Conservation (phyloP, 2,888 invertebrate genomes). For the Autographa pulchrina region DNA sequence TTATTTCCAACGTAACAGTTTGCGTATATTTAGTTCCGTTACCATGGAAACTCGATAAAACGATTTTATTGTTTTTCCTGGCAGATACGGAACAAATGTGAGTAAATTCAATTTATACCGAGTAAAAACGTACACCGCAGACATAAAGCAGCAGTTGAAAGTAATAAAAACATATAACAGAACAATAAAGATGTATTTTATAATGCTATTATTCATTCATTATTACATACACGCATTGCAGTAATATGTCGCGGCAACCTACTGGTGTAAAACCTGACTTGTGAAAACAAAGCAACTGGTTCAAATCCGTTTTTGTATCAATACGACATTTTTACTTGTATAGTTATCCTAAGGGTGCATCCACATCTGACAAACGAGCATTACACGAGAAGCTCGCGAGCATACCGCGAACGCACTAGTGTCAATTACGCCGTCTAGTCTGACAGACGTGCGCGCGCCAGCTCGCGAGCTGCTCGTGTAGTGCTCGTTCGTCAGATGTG, state of each 20-base stretch:
- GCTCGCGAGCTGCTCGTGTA: no score
- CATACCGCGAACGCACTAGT: no score
- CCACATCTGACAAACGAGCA: no score
- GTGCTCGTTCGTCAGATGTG: no score
- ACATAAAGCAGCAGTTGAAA: slow-evolving; percentile 47
- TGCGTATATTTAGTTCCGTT: slow-evolving; percentile 12
- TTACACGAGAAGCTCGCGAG: no score
- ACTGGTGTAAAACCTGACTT: background rate
- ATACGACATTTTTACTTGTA: background rate
- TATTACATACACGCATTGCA: slow-evolving; percentile 68
- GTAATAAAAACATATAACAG: slow-evolving; percentile 56
- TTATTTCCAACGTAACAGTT: background rate
- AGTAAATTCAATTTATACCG: slow-evolving; percentile 48
- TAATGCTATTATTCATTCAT: slow-evolving; percentile 69
- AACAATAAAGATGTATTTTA: slow-evolving; percentile 62
- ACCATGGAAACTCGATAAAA: slow-evolving; percentile 24
- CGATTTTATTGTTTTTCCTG: slow-evolving; percentile 32
- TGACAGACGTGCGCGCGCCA: no score
- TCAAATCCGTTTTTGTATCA: background rate
- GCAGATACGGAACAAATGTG: slow-evolving; percentile 38
- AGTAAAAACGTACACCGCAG: slow-evolving; percentile 30
- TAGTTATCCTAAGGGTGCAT: background rate
- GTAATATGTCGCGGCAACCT: slow-evolving; percentile 32
- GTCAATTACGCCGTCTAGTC: no score
- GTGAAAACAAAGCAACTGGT: background rate